Conservation (phyloP, 2,888 invertebrate genomes). For the Poecilobothrus nobilitatus region DNA sequence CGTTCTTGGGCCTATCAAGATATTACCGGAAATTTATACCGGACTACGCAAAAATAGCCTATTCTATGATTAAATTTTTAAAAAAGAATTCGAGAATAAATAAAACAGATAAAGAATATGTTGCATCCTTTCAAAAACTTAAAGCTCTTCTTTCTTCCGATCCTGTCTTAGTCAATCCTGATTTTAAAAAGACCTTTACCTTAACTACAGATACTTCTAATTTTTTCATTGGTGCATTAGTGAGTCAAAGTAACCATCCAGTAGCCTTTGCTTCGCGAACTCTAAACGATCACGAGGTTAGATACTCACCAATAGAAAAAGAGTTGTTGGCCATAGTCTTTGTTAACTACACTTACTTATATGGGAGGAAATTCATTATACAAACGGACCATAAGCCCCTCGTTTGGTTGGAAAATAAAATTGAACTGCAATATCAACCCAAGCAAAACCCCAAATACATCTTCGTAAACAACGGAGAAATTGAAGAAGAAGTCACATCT, state of each 20-base stretch:
- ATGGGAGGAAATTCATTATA: slow-evolving; percentile 16
- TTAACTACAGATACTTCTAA: slow-evolving; percentile 16
- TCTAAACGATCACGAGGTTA: slow-evolving; percentile 14
- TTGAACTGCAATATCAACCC: neutral
- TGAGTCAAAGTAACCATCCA: slow-evolving; percentile 14
- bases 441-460: neutral
- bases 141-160: slow-evolving; percentile 9
- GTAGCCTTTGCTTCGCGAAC: slow-evolving; percentile 16
- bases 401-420: slow-evolving; percentile 13
- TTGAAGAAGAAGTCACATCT: neutral
- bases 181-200: slow-evolving; percentile 12
- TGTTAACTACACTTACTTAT: slow-evolving; percentile 15
- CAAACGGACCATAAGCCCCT: slow-evolving; percentile 18
- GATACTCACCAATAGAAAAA: slow-evolving; percentile 17
- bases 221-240: slow-evolving; percentile 14
- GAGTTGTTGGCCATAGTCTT: slow-evolving; percentile 17
- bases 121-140: slow-evolving; percentile 12
- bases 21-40: slow-evolving; percentile 16
- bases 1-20: slow-evolving; percentile 20
- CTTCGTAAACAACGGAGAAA: neutral
- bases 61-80: slow-evolving; percentile 12
- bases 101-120: slow-evolving; percentile 1
- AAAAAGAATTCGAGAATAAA: slow-evolving; percentile 14
- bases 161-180: slow-evolving; percentile 11
- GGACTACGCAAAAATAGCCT: slow-evolving; percentile 14